Conservation (phyloP, 2,113 vertebrate species). For the Notarius quadriscutis region DNA sequence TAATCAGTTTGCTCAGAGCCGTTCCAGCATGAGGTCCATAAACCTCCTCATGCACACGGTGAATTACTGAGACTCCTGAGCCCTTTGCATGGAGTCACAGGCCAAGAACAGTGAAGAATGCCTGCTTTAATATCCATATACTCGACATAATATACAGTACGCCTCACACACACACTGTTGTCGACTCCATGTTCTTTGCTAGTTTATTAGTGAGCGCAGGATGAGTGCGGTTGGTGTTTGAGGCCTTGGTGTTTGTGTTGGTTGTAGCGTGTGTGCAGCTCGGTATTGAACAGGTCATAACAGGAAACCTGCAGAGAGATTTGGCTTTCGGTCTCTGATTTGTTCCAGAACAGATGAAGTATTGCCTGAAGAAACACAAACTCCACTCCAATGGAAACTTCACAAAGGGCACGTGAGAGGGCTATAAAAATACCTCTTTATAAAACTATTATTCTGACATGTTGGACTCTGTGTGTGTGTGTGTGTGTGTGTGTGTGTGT, state of each 20-base stretch:
- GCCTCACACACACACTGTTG: neutral
- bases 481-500: neutral
- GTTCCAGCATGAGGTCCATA: neutral
- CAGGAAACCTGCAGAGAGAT: constrained; percentile 13
- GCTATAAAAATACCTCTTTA: constrained; percentile 25
- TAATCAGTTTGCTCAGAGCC: neutral
- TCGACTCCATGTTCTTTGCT: neutral
- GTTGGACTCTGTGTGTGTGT: neutral
- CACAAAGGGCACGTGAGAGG: neutral
- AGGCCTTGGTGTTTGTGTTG: no score
- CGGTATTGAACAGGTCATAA: neutral
- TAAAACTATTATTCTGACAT: constrained; percentile 16
- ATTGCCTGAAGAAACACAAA: constrained; percentile 29
- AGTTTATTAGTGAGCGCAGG: neutral
- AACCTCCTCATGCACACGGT: neutral
- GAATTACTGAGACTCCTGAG: neutral
- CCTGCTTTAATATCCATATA: neutral
- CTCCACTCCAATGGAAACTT: constrained; percentile 9
- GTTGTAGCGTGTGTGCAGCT: neutral
- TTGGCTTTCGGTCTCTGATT: constrained; percentile 25
- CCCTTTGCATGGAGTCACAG: neutral
- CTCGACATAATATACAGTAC: neutral
- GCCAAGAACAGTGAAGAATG: neutral
- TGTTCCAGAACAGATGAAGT: constrained; percentile 41
- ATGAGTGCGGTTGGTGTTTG: neutral